Percentiles rank a stretch among this genome's conserved stretches.
Evolutionary conservation across 2,113 vertebrate species (phyloP).

Genomic region (Atlantisia rogersi): DNA sequence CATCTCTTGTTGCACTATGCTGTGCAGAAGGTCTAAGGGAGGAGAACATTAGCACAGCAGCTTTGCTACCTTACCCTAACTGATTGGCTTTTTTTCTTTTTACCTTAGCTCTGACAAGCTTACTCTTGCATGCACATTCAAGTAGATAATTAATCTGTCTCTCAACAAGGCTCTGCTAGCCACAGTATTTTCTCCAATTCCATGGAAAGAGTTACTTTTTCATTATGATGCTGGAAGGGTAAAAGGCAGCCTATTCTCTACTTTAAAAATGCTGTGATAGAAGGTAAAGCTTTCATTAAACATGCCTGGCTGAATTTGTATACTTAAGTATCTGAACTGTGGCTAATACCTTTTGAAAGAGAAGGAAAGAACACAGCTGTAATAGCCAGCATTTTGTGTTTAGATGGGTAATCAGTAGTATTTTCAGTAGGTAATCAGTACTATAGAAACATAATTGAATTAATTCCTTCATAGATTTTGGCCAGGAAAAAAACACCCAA

Average conservation of each 20-base stretch:
- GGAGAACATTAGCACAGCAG: not conserved
- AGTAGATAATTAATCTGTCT: conserved; percentile 30
- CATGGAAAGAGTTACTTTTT: not conserved
- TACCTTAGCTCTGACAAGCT: not conserved
- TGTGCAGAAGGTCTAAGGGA: not conserved
- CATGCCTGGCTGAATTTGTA: conserved; percentile 21
- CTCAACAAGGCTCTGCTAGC: conserved; percentile 2
- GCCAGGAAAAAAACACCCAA: not conserved
- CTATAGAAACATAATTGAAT: conserved; percentile 1
- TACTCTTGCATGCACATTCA: not conserved
- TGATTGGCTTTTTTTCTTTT: not conserved
- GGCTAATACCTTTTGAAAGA: conserved; percentile 30
- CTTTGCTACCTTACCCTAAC: not conserved
- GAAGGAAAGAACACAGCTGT: not conserved
- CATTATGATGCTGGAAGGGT: not conserved
- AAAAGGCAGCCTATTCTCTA: conserved; percentile 13
- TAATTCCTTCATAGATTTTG: not conserved
- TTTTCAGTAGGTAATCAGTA: not conserved
- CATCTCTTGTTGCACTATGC: not conserved
- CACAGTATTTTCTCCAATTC: conserved; percentile 2
- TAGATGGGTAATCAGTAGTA: not conserved
- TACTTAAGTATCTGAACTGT: conserved; percentile 10
- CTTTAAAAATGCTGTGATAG: not conserved
- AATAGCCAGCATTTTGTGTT: not conserved
- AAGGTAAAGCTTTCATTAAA: conserved; percentile 43